A percentile compares a stretch with the other conserved stretches of the same genome.
phyloP scores from a whole-genome alignment of 1,140 invertebrate species.

The Coboldia fuscipes region DNA sequence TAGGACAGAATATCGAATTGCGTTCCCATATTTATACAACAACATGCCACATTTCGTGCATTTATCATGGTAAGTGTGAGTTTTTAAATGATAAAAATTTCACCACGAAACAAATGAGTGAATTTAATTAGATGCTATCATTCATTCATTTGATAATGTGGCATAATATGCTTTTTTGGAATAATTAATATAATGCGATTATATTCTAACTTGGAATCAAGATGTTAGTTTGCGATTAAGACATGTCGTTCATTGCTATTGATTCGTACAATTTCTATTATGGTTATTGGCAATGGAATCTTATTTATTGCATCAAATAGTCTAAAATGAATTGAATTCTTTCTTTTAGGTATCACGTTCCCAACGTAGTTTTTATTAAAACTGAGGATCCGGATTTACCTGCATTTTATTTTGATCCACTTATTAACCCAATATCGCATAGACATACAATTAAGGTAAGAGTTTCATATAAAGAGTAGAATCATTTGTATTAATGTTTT shows the following conservation, averaged over 20 bases:
- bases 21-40: slow-evolving; percentile 98
- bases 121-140: not conserved
- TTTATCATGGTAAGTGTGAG: slow-evolving; percentile 61
- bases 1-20: slow-evolving; percentile 96
- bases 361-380: slow-evolving; percentile 98
- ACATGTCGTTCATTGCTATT: no score
- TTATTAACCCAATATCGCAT: slow-evolving; percentile 98
- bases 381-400: slow-evolving; percentile 99
- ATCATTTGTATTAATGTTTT: slow-evolving; percentile 1
- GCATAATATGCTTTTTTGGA: slow-evolving; percentile 4
- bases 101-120: slow-evolving; percentile 1
- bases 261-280: no score
- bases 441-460: slow-evolving; percentile 61
- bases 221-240: no score
- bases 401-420: slow-evolving; percentile 98
- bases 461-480: slow-evolving; percentile 3
- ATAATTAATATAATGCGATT: slow-evolving; percentile 1
- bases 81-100: no score
- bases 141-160: no score
- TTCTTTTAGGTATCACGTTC: slow-evolving; percentile 82
- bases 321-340: no score
- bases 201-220: no score
- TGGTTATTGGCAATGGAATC: no score
- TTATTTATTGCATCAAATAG: no score
- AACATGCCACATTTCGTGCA: slow-evolving; percentile 94